Base-by-base conservation (phyloP, 2,888 invertebrate species). In the Thalpophila matura region DNA sequence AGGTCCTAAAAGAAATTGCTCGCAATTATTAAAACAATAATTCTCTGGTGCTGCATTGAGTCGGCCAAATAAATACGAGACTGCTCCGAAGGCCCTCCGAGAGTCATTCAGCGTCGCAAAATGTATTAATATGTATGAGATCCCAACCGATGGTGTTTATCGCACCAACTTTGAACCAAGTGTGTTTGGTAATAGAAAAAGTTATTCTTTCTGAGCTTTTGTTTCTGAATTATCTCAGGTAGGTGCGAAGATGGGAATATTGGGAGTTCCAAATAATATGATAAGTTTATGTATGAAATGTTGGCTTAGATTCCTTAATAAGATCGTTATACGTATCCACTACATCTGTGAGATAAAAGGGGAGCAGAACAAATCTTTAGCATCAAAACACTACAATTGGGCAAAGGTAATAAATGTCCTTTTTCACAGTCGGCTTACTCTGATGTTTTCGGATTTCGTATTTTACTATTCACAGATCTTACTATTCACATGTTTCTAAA, bases 81-180 rank as follows among this genome's bases (percentile, higher is more conserved):
- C 55, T 77, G 64, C 76, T 79, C 69, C 71, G 69, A 81, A 82
- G 63, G 62, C 79, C 81, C 82, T 79, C 64, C 50, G 83, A 85
- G 83, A 86, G 85, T 87, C 87, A 84, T 86, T 85, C 80, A 74
- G 81, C 86, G 86, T 87, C 86, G 83, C 82, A 78, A 74, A 82
- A 76, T 79, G 76, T 82, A 89, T 89, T 87, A 90, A 90, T 89
- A 89, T 90, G 89, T 89, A 90, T 90, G 88, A 90, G 86, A 75
- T 51, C 63, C 66, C 58, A 26, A 59, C 73, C 67, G 33, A 78
- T 75, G 69, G 69, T 81, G 84, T 82, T 83, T 81, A 82, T 79
- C 75, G 77, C 63, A 61, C 75, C 70, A 81, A 83, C 79, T 83
- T 82, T 79, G 59, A 63, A 53, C 58, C 65, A 74, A 71, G 79